These are phyloP conservation scores for Protophormia terraenovae DNA, from an alignment of 2,888 invertebrate species.

Conservation along the genomic window DNA sequence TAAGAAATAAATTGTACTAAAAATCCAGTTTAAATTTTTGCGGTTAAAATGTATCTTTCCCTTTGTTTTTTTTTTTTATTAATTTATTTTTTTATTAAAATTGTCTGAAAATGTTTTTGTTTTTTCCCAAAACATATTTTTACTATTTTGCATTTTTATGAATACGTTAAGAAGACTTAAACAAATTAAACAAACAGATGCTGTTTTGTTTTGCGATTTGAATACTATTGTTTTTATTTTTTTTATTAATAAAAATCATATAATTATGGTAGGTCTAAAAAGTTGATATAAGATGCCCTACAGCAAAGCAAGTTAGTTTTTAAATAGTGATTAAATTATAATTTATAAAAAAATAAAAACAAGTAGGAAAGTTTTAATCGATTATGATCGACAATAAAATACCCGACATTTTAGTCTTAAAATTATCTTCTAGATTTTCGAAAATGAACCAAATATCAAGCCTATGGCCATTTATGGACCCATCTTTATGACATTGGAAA, in stretches of 20 bases:
- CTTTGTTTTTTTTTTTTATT: not conserved
- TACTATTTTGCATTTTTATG: not conserved
- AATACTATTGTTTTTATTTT: not conserved
- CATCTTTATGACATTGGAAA: no score
- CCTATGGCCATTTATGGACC: no score
- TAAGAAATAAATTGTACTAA: not conserved
- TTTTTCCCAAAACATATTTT: no score
- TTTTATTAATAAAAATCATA: not conserved
- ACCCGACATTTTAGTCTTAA: no score
- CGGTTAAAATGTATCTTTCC: not conserved
- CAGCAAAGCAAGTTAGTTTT: no score
- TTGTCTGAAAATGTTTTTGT: not conserved
- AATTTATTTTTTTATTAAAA: not conserved
- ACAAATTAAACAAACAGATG: no score
- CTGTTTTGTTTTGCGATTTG: not conserved
- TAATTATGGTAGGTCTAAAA: not conserved
- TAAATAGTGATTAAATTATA: no score
- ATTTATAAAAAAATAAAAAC: no score
- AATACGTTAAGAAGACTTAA: not conserved
- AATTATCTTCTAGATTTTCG: no score
- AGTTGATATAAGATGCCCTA: not conserved
- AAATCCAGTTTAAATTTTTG: not conserved
- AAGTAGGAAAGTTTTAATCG: no score
- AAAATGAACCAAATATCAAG: no score
- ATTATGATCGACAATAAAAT: no score